These are phyloP conservation scores for Rhinogobius similis DNA, from an alignment of 2,113 vertebrate species.

Conservation along the genomic window DNA sequence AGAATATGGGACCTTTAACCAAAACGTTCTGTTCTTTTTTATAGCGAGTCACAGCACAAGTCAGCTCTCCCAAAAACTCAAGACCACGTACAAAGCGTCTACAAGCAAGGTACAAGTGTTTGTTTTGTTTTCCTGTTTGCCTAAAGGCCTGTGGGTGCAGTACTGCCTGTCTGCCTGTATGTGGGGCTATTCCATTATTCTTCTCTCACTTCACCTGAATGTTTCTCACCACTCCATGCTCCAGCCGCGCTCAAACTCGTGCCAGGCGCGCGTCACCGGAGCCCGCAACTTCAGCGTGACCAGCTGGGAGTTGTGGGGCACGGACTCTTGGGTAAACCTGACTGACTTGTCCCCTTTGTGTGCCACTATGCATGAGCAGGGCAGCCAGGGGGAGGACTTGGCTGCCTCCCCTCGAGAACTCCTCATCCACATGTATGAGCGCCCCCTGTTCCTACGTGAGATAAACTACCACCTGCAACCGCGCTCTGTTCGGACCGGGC, in stretches of 20 bases:
- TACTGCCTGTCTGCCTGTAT: not conserved
- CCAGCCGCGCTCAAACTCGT: constrained; percentile 74
- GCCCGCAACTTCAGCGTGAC: constrained; percentile 77
- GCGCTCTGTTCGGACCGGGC: not conserved
- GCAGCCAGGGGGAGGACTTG: constrained; percentile 50
- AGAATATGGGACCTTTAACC: too few relatives aligned
- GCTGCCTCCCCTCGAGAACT: constrained; percentile 65
- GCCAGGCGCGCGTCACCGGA: constrained; percentile 71
- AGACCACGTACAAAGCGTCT: constrained; percentile 99
- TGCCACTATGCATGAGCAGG: constrained; percentile 73
- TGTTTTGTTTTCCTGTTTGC: too few relatives aligned
- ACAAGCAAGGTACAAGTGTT: constrained; percentile 91
- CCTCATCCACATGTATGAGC: constrained; percentile 74
- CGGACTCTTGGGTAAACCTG: constrained; percentile 78
- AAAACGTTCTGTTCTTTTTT: not conserved
- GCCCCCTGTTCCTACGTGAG: constrained; percentile 38
- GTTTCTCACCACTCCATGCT: constrained; percentile 27
- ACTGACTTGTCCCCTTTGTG: constrained; percentile 63
- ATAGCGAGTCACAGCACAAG: constrained; percentile 98
- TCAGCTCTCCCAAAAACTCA: constrained; percentile 97
- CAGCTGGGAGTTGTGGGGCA: constrained; percentile 81
- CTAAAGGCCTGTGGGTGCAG: too few relatives aligned
- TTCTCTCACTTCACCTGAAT: not conserved
- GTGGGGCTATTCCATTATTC: not conserved
- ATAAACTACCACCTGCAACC: constrained; percentile 15